Evolutionary conservation across 2,888 invertebrate genomes (phyloP).

Genomic region (Drosophila kanekoi): DNA sequence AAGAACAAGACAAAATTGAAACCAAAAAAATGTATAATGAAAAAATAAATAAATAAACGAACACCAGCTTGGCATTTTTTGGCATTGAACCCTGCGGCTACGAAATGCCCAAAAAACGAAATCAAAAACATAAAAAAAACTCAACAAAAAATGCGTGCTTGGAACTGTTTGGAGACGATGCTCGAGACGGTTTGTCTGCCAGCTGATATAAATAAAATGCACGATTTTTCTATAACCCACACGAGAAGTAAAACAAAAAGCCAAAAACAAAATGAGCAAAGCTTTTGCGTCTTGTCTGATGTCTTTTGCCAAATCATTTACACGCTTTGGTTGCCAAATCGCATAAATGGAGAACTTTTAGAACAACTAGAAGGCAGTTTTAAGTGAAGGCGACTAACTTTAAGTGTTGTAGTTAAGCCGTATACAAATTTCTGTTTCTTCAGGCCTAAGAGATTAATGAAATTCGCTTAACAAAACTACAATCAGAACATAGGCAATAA

Average conservation of each 20-base stretch:
- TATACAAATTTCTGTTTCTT: too few relatives aligned
- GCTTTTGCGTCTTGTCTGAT: constrained; percentile 13
- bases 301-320: not conserved
- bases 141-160: constrained; percentile 75
- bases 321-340: not conserved
- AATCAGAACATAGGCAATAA: too few relatives aligned
- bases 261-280: constrained; percentile 18
- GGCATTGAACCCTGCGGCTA: constrained; percentile 80
- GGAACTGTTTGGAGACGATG: constrained; percentile 53
- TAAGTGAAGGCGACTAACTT: too few relatives aligned
- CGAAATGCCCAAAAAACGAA: constrained; percentile 49
- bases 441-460: too few relatives aligned
- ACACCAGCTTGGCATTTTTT: constrained; percentile 69
- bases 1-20: constrained; percentile 22
- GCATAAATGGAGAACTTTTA: not conserved
- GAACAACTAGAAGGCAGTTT: too few relatives aligned
- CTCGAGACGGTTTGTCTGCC: constrained; percentile 76
- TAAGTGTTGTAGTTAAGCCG: too few relatives aligned
- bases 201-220: constrained; percentile 72
- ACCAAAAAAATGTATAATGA: constrained; percentile 8
- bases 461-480: too few relatives aligned
- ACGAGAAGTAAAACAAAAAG: constrained; percentile 25
- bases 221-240: constrained; percentile 58
- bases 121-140: constrained; percentile 73
- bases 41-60: constrained; percentile 29